A percentile compares a stretch with the other conserved stretches of the same genome.
Evolutionary conservation across 1,140 invertebrate species (phyloP).

Genomic region (Halyomorpha halys): DNA sequence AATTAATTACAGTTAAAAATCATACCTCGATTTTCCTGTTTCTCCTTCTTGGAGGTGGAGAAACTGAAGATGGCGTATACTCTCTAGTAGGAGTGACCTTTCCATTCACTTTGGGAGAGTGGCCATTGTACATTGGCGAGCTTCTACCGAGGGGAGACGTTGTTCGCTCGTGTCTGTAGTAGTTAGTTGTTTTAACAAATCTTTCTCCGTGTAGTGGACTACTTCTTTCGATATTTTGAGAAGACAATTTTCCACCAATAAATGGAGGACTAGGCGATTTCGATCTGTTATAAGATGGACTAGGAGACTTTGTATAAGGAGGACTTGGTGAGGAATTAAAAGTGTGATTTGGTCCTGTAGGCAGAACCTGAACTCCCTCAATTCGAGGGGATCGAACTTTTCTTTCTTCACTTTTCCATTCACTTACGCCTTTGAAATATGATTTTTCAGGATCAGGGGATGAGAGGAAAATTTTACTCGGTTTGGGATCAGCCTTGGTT

Average conservation of each 20-base stretch:
- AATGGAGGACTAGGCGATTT: conserved; percentile 31
- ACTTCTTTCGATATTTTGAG: conserved; percentile 31
- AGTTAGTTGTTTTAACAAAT: conserved; percentile 25
- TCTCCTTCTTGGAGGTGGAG: conserved; percentile 24
- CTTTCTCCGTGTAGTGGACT: conserved; percentile 25
- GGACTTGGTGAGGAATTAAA: conserved; percentile 30
- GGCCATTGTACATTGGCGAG: conserved; percentile 22
- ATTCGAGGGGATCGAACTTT: conserved; percentile 17
- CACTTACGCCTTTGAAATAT: conserved; percentile 60
- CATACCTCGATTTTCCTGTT: conserved; percentile 18
- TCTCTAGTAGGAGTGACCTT: conserved; percentile 20
- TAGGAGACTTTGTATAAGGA: conserved; percentile 27
- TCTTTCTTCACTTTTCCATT: conserved; percentile 46
- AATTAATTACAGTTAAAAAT: too few relatives aligned
- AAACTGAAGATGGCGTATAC: conserved; percentile 22
- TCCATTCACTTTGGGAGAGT: conserved; percentile 21
- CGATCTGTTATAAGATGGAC: conserved; percentile 11
- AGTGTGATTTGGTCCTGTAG: conserved; percentile 32
- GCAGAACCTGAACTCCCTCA: conserved; percentile 31
- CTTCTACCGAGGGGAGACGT: conserved; percentile 18
- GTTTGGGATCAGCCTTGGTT: conserved; percentile 36
- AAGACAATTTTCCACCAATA: conserved; percentile 27
- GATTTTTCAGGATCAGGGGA: conserved; percentile 33
- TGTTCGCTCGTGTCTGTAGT: conserved; percentile 23
- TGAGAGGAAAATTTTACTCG: conserved; percentile 30